Evolutionary conservation across 2,888 invertebrate genomes (phyloP).

Genomic region (Lycocerus yunnanus): DNA sequence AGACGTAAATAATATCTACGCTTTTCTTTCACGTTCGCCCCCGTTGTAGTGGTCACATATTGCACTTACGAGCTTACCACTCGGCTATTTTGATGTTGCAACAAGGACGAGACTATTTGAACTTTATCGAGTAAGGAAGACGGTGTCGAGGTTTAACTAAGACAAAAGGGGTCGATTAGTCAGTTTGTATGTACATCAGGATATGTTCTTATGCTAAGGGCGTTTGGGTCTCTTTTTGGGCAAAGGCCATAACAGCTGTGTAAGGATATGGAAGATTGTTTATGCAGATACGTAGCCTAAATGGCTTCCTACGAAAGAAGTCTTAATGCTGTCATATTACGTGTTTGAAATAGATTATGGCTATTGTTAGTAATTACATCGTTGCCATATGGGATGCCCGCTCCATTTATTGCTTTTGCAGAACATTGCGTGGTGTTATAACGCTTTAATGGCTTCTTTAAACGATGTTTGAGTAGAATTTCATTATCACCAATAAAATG

Average conservation of each 20-base stretch:
- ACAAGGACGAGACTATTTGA: slow-evolving; percentile 35
- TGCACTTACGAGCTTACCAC: slow-evolving; percentile 40
- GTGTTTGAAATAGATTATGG: slow-evolving; percentile 57
- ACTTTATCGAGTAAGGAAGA: slow-evolving; percentile 30
- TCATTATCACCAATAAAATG: slow-evolving; percentile 26
- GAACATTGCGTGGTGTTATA: slow-evolving; percentile 48
- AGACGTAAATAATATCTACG: background rate
- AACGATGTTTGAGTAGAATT: slow-evolving; percentile 28
- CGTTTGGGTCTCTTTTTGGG: slow-evolving; percentile 45
- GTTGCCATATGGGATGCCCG: slow-evolving; percentile 52
- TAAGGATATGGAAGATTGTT: slow-evolving; percentile 52
- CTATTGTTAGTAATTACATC: slow-evolving; percentile 54
- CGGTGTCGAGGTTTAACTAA: slow-evolving; percentile 38
- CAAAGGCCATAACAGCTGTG: slow-evolving; percentile 50
- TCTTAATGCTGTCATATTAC: slow-evolving; percentile 57
- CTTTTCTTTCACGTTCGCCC: slow-evolving; percentile 5
- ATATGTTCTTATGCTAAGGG: slow-evolving; percentile 37
- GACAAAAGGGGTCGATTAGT: slow-evolving; percentile 54
- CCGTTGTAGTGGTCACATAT: slow-evolving; percentile 35
- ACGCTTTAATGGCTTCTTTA: slow-evolving; percentile 46
- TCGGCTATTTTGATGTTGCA: slow-evolving; percentile 41
- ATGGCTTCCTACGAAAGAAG: slow-evolving; percentile 54
- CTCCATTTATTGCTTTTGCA: slow-evolving; percentile 41
- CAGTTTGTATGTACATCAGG: slow-evolving; percentile 53
- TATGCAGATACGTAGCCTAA: slow-evolving; percentile 53